Conservation (phyloP, 2,888 invertebrate species). For the Scaptodrosophila latifasciaeformis region DNA sequence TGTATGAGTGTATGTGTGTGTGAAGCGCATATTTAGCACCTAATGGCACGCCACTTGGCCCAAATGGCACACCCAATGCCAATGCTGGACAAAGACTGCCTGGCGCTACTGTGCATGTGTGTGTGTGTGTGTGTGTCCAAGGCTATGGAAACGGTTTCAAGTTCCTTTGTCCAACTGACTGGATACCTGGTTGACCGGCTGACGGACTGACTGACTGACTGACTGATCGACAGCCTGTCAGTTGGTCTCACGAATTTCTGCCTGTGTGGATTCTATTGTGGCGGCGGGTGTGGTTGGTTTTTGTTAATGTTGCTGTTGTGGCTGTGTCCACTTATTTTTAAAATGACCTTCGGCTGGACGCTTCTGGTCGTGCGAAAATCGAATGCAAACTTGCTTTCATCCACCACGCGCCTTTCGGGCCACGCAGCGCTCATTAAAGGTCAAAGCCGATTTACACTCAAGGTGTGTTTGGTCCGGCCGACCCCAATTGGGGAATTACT, state of each 20-base stretch:
- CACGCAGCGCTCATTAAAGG: slow-evolving; percentile 52
- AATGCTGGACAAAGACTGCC: background rate
- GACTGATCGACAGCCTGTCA: slow-evolving; percentile 47
- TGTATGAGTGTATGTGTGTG: slow-evolving; percentile 4
- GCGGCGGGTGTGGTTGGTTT: too few relatives aligned
- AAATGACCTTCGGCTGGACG: slow-evolving; percentile 52
- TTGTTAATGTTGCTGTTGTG: background rate
- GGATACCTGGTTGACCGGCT: slow-evolving; percentile 18
- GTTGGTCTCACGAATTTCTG: too few relatives aligned
- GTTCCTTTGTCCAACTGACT: background rate
- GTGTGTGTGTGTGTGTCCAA: slow-evolving; percentile 51
- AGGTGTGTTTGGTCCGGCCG: slow-evolving; percentile 10
- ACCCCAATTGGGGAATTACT: slow-evolving; percentile 7
- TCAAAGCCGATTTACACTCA: slow-evolving; percentile 56
- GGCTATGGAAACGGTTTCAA: slow-evolving; percentile 44
- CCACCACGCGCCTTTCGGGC: slow-evolving; percentile 27
- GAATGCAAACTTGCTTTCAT: slow-evolving; percentile 51
- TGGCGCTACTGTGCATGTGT: slow-evolving; percentile 22
- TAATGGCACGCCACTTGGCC: slow-evolving; percentile 46
- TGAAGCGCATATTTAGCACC: slow-evolving; percentile 50
- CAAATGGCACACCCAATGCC: slow-evolving; percentile 17
- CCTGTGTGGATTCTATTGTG: too few relatives aligned
- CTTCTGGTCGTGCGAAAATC: slow-evolving; percentile 34
- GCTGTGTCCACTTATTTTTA: slow-evolving; percentile 51
- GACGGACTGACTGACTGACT: slow-evolving; percentile 13